Evolutionary conservation across 2,797 vertebrate genomes (phyloP).

Genomic region (Hyperoplus immaculatus): DNA sequence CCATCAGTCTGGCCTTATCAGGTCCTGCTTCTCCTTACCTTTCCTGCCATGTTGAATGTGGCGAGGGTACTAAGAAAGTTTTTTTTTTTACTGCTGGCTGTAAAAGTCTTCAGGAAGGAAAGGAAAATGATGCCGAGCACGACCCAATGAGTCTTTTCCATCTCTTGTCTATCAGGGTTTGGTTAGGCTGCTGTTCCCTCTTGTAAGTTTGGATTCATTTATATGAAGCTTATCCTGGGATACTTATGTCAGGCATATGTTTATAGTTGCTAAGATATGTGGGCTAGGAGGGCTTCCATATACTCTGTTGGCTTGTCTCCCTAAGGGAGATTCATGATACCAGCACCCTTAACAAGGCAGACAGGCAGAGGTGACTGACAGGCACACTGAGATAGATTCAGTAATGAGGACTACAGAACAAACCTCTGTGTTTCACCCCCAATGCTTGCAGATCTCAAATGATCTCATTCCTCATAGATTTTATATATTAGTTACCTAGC

Average conservation of each 20-base stretch:
- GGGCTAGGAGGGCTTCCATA: conserved; percentile 50
- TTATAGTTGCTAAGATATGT: conserved; percentile 69
- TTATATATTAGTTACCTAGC: conserved; percentile 68
- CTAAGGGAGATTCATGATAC: conserved; percentile 71
- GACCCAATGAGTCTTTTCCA: conserved; percentile 54
- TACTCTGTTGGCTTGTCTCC: conserved; percentile 62
- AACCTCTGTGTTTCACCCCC: conserved; percentile 46
- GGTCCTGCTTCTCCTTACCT: conserved; percentile 41
- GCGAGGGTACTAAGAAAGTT: conserved; percentile 50
- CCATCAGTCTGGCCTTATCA: conserved; percentile 41
- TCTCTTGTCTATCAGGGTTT: conserved; percentile 41
- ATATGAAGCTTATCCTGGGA: conserved; percentile 63
- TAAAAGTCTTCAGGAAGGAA: conserved; percentile 74
- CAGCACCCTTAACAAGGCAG: conserved; percentile 71
- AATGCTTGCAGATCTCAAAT: conserved; percentile 64
- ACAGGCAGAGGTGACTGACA: conserved; percentile 80
- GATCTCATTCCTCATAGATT: conserved; percentile 76
- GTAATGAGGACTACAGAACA: conserved; percentile 77
- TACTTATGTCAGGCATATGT: conserved; percentile 71
- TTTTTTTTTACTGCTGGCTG: conserved; percentile 64
- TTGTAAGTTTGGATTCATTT: conserved; percentile 72
- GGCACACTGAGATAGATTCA: conserved; percentile 65
- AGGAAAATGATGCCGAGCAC: conserved; percentile 50
- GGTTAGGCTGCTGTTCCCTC: conserved; percentile 56
- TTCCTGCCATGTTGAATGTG: conserved; percentile 58